Base-by-base conservation (phyloP, 2,888 invertebrate species). In the Itoplectis maculator region DNA sequence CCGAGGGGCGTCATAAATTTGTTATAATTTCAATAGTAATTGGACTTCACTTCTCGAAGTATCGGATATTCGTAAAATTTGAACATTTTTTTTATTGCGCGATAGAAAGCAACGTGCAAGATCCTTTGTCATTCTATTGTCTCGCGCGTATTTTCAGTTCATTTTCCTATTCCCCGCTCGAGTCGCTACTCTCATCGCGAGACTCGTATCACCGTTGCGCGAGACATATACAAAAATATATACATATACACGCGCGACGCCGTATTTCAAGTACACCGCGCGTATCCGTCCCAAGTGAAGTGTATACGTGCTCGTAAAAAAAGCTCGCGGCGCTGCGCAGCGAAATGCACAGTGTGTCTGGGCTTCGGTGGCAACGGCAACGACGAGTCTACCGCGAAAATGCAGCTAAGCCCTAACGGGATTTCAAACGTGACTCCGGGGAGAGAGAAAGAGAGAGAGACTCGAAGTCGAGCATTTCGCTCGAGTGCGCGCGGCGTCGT, bases 371-470 rank as follows among this genome's bases (percentile, higher is more conserved):
- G 37, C 11, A 75, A 49, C 20, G 35, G 47, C 42, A 29, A 75
- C 65, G 23, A 49, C 0, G 51, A 42, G 35, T 51, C 40, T 63
- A 15, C 35, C 47, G 68, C 56, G 59, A 77, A 77, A 81, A 81
- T 77, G 68, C 49, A 66, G 65, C 61, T 73, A 77, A 77, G 54
- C 51, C 61, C 66, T 77, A 81, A 84, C 73, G 76, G 56, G 72
- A 82, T 76, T 79, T 72, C 54, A 59, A 81, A 82, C 56, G 84
- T 81, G 74, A 83, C 74, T 69, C 74, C 59, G n/a, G 51, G 18
- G 61, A 72, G 15, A 49, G 45, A 15, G 51, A n/a, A 49, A 9
- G 51, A n/a, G 61, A 72, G 15, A 49, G 45, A 15, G 51, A n/a
- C 61, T 72, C 15, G 23, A 69, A 37, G 15, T 51, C 47, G 47